Percentiles rank a stretch among this genome's conserved stretches.
phyloP scores from a whole-genome alignment of 1,140 invertebrate genomes.

The Gonatopus flavifemur region DNA sequence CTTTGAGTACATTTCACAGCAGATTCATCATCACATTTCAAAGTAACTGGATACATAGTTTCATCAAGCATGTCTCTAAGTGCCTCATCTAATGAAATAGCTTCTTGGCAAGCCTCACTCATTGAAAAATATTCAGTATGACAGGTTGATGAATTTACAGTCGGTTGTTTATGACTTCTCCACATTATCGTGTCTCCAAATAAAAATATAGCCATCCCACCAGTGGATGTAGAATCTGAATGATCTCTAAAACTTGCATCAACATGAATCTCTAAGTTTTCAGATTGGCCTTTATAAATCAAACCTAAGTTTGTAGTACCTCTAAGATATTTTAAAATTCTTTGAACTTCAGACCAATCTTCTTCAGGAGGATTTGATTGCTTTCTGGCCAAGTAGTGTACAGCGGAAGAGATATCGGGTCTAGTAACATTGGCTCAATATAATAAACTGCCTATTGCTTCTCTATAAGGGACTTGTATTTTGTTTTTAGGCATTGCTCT shows the following conservation, averaged over 20 bases:
- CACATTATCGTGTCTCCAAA: conserved; percentile 14
- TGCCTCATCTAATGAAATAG: conserved; percentile 20
- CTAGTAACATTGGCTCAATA: conserved; percentile 38
- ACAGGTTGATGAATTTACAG: conserved; percentile 12
- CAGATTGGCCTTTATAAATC: conserved; percentile 1
- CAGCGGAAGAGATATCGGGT: conserved; percentile 44
- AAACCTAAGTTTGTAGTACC: conserved; percentile 18
- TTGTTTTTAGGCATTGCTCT: background rate
- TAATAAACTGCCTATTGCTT: conserved; percentile 38
- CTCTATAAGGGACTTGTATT: conserved; percentile 24
- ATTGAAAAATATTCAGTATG: conserved; percentile 18
- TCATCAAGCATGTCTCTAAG: conserved; percentile 13
- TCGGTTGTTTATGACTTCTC: conserved; percentile 13
- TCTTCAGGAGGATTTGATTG: conserved; percentile 20
- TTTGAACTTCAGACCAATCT: conserved; percentile 29
- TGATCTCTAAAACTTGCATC: conserved; percentile 7
- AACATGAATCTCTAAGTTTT: background rate
- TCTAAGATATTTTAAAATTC: conserved; percentile 33
- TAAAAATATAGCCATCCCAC: conserved; percentile 8
- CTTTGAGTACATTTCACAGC: background rate
- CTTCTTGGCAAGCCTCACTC: conserved; percentile 17
- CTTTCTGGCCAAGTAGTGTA: conserved; percentile 22
- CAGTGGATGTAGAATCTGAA: background rate
- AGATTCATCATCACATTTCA: background rate
- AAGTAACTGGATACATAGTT: conserved; percentile 10